Evolutionary conservation across 1,140 invertebrate species (phyloP).

Genomic region (Sycobia sp.): DNA sequence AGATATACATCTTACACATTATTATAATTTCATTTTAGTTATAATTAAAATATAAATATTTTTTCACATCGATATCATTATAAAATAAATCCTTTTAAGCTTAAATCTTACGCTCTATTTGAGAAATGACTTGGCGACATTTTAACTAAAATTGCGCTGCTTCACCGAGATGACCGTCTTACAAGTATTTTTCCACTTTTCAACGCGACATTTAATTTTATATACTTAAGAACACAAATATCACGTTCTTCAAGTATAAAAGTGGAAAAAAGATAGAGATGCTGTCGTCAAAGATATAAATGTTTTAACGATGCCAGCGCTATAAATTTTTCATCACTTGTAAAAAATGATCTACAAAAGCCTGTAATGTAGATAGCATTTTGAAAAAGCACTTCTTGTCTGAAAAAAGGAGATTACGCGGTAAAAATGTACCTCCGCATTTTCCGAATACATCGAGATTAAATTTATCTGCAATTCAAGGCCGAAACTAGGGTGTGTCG

Average conservation of each 20-base stretch:
- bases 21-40: not conserved
- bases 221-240: not conserved
- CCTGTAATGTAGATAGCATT: too few species aligned
- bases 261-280: constrained; percentile 39
- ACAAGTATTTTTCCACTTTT: constrained; percentile 1
- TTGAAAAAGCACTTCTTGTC: too few species aligned
- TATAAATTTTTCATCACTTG: too few species aligned
- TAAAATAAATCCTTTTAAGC: constrained; percentile 45
- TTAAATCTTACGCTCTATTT: constrained; percentile 46
- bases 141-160: constrained; percentile 15
- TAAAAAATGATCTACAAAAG: too few species aligned
- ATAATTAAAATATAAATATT: constrained; percentile 29
- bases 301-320: too few species aligned
- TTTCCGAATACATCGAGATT: too few species aligned
- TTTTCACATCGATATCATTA: constrained; percentile 29
- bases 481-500: too few species aligned
- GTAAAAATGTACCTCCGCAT: too few species aligned
- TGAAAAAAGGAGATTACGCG: too few species aligned
- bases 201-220: not conserved
- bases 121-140: constrained; percentile 39
- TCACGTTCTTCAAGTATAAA: constrained; percentile 38
- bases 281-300: too few species aligned
- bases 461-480: too few species aligned
- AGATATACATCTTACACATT: not conserved
- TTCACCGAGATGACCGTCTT: constrained; percentile 18